Evolutionary conservation across 2,797 vertebrate species (phyloP), one percentile per base, ranked within the genome.

Genomic region (Oryzias dopingdopingensis): DNA sequence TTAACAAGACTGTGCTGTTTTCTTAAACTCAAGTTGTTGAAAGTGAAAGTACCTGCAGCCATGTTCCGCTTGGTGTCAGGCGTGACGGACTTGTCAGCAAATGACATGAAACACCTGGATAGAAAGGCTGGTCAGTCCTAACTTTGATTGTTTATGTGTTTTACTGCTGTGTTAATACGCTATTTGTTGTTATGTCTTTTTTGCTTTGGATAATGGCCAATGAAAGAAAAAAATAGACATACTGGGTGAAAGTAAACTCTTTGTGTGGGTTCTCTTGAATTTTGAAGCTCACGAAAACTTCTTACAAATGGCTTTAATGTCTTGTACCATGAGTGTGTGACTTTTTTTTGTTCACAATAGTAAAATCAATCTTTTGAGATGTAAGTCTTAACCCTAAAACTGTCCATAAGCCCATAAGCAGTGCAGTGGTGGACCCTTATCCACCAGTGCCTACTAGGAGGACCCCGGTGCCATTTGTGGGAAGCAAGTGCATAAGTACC

Each of bases 41-140:
- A 86, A 90, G 84, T 65, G 79, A 86, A 91, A 84, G 78, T 87
- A 88, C 85, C 83, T 81, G 82, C 87, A 89, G 77, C 77, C 49
- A 22, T 46, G 75, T 83, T 88, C 74, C 47, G 74, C 77, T 72
- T 57, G 59, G 65, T 77, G 72, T 85, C 67, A 70, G 72, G 65
- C 56, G 23, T 83, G 78, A 86, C 72, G 16, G 67, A 54, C 56
- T 74, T 77, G 81, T 85, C 80, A 71, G 67, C 59, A 42, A 67
- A 49, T 10, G 5, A 75, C 61, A 59, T 58, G 59, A 78, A 78
- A 81, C 87, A 86, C 85, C 81, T 82, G 77, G 78, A 63, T 65
- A 65, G 59, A 55, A 77, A 81, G 59, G 68, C 46, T 47, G 56
- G 57, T 69, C 50, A 53, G 51, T 72, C 62, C 54, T 72, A 81